Percentiles rank a stretch among this genome's conserved stretches.
These are phyloP conservation scores for Megaustenia siamemsis DNA, from an alignment of 2,888 invertebrate genomes.

Conservation along the genomic window DNA sequence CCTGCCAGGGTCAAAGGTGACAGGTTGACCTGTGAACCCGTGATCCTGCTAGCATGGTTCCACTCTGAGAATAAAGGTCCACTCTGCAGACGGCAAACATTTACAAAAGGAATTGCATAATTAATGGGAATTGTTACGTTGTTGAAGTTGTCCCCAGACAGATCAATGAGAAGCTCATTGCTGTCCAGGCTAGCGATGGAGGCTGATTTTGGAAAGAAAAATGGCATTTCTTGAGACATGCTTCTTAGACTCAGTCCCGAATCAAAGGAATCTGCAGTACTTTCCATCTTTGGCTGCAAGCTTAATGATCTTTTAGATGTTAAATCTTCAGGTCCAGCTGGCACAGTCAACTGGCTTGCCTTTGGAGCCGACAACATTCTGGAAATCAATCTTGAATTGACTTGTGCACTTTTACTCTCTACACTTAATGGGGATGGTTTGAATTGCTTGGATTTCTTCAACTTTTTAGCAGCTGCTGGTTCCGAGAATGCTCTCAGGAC, in stretches of 20 bases:
- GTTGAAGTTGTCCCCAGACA: conserved; percentile 53
- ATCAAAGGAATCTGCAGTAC: conserved; percentile 41
- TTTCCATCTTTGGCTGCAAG: conserved; percentile 31
- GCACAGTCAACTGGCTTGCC: conserved; percentile 6
- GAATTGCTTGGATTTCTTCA: conserved; percentile 27
- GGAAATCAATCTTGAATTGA: conserved; percentile 2
- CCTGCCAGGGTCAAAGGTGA: conserved; percentile 52
- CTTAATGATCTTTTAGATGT: conserved; percentile 14
- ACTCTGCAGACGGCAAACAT: conserved; percentile 37
- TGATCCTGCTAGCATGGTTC: conserved; percentile 33
- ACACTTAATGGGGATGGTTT: conserved; percentile 49
- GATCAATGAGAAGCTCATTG: conserved; percentile 48
- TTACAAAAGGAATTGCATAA: conserved; percentile 38
- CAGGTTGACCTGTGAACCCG: conserved; percentile 37
- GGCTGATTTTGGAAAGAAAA: conserved; percentile 38
- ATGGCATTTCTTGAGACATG: conserved; percentile 57
- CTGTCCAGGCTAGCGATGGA: conserved; percentile 43
- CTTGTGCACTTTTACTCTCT: conserved; percentile 32
- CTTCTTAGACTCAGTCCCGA: conserved; percentile 45
- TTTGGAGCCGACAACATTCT: conserved; percentile 36
- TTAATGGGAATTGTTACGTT: conserved; percentile 56
- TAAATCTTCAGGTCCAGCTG: conserved; percentile 22
- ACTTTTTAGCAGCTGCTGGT: conserved; percentile 45
- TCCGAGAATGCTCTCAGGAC: conserved; percentile 56
- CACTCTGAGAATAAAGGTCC: conserved; percentile 42